Conservation (phyloP, 2,888 invertebrate genomes). For the Leptinotarsa peninsularis region DNA sequence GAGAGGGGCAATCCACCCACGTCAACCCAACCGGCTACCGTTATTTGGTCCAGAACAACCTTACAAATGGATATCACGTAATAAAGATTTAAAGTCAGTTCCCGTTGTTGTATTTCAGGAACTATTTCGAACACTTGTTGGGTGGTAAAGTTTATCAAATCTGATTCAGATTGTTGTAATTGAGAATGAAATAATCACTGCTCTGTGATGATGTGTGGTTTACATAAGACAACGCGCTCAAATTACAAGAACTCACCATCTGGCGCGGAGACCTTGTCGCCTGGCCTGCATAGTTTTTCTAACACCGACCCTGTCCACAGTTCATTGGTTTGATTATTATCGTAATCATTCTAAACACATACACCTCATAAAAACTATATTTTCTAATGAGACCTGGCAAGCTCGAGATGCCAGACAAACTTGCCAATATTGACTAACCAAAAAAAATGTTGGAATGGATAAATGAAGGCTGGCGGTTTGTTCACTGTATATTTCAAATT, state of each 20-base stretch:
- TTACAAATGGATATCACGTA: too few relatives aligned
- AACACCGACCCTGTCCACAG: background rate
- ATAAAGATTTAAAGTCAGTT: background rate
- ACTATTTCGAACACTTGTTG: too few relatives aligned
- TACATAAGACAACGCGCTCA: background rate
- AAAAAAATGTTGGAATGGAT: slow-evolving; percentile 7
- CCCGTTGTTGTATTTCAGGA: background rate
- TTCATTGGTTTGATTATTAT: slow-evolving; percentile 9
- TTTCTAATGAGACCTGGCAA: slow-evolving; percentile 9
- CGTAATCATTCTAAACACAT: background rate
- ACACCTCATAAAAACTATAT: background rate
- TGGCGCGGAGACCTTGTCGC: background rate
- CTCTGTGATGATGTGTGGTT: background rate
- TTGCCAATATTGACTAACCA: slow-evolving; percentile 9
- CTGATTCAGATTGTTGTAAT: too few relatives aligned
- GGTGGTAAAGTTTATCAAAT: too few relatives aligned
- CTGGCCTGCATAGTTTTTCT: slow-evolving; percentile 2
- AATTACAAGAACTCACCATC: slow-evolving; percentile 1
- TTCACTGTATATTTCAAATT: background rate
- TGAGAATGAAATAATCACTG: too few relatives aligned
- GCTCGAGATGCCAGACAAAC: background rate
- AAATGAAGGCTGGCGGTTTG: background rate
- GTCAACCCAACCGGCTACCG: too few relatives aligned
- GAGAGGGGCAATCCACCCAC: too few relatives aligned
- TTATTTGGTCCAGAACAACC: too few relatives aligned